These are phyloP conservation scores for Paramormyrops kingsleyae DNA, from an alignment of 2,113 vertebrate genomes.

Conservation along the genomic window DNA sequence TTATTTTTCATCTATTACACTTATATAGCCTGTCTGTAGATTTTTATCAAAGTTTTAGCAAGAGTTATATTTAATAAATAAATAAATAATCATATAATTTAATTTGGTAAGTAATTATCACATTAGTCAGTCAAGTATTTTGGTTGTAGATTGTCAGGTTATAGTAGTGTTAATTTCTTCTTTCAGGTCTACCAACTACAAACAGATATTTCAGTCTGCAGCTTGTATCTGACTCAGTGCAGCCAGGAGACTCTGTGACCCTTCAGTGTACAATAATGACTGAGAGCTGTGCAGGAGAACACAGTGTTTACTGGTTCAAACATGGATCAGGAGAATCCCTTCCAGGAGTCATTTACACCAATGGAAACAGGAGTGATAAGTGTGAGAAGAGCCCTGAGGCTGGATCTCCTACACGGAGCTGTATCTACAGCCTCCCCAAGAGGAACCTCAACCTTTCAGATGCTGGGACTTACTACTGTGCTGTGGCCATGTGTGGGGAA, in stretches of 20 bases:
- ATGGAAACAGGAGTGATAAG: background rate
- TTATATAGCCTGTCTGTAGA: background rate
- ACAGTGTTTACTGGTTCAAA: constrained; percentile 48
- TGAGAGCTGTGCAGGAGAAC: constrained; percentile 27
- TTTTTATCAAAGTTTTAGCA: background rate
- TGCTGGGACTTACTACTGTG: constrained; percentile 35
- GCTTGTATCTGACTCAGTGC: background rate
- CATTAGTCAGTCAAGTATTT: background rate
- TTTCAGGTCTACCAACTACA: background rate
- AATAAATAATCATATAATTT: background rate
- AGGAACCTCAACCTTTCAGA: constrained; percentile 6
- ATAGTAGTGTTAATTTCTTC: background rate
- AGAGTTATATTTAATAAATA: background rate
- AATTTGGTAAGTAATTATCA: background rate
- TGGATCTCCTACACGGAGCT: constrained; percentile 21
- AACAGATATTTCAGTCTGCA: background rate
- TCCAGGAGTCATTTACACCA: constrained; percentile 37
- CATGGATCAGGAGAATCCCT: background rate
- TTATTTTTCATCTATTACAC: background rate
- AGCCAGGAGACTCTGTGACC: constrained; percentile 36
- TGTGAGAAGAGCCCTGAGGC: constrained; percentile 21
- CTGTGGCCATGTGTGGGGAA: constrained; percentile 18
- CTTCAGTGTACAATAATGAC: constrained; percentile 37
- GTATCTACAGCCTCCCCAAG: constrained; percentile 28
- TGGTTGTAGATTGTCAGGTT: background rate